Percentiles rank a stretch among this genome's conserved stretches.
Conservation (phyloP, 2,888 invertebrate species). For the Torymus auratus region DNA sequence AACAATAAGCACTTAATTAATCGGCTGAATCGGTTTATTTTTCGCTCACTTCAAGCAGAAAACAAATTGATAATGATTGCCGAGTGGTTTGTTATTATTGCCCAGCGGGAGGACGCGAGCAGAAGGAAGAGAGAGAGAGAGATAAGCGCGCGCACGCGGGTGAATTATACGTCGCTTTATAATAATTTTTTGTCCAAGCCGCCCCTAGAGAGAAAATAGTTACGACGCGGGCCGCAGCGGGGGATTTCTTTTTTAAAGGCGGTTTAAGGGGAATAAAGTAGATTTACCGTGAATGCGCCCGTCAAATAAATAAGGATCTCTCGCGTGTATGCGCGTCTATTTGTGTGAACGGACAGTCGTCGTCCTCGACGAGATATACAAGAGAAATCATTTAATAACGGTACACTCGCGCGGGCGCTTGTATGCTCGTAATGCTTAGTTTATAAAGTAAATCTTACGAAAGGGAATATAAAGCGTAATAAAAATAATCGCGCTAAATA, state of each 20-base stretch:
- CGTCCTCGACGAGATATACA: neutral
- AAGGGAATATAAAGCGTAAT: slow-evolving; percentile 7
- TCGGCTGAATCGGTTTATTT: neutral
- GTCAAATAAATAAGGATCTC: slow-evolving; percentile 50
- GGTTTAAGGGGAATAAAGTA: slow-evolving; percentile 46
- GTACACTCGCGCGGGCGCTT: neutral
- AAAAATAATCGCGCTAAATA: neutral
- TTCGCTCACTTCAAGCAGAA: neutral
- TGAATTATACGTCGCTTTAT: neutral
- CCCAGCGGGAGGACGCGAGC: too few relatives aligned
- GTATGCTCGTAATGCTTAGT: neutral
- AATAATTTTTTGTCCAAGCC: slow-evolving; percentile 26
- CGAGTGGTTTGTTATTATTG: slow-evolving; percentile 9
- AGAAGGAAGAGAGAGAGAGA: too few relatives aligned
- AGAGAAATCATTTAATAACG: slow-evolving; percentile 41
- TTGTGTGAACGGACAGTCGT: slow-evolving; percentile 37
- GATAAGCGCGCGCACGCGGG: too few relatives aligned
- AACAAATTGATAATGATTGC: slow-evolving; percentile 25
- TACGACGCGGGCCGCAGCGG: neutral
- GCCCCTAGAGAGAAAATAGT: slow-evolving; percentile 20
- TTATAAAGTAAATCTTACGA: slow-evolving; percentile 27
- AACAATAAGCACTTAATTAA: slow-evolving; percentile 26
- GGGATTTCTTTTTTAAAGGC: slow-evolving; percentile 11
- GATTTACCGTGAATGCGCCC: slow-evolving; percentile 33
- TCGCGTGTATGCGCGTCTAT: slow-evolving; percentile 16